phyloP scores from a whole-genome alignment of 2,888 invertebrate species.

The Aplocera efformata region DNA sequence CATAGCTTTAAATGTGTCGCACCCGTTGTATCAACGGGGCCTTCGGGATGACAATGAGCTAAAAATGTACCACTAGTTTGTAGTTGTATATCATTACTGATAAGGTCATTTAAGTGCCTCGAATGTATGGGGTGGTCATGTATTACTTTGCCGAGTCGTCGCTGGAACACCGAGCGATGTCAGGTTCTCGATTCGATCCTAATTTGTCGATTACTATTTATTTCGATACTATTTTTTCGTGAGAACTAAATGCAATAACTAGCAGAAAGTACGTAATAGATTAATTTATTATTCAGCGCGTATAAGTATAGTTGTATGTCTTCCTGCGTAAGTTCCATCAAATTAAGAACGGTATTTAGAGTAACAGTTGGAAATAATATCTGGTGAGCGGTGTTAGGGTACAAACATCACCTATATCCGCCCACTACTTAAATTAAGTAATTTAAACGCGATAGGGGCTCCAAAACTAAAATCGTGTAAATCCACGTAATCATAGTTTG shows the following conservation, averaged over 20 bases:
- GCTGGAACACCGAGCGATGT: slow-evolving; percentile 8
- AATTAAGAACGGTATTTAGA: slow-evolving; percentile 49
- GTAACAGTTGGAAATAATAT: slow-evolving; percentile 45
- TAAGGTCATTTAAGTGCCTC: slow-evolving; percentile 80
- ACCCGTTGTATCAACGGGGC: slow-evolving; percentile 78
- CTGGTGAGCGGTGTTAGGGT: slow-evolving; percentile 58
- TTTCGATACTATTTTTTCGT: background rate
- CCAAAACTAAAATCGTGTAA: slow-evolving; percentile 53
- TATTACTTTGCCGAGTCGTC: slow-evolving; percentile 51
- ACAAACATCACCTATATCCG: slow-evolving; percentile 60
- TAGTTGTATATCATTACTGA: slow-evolving; percentile 77
- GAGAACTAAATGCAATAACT: slow-evolving; percentile 27
- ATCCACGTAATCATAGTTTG: slow-evolving; percentile 45
- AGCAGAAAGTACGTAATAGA: slow-evolving; percentile 32
- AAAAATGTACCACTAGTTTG: slow-evolving; percentile 69
- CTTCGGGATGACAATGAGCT: slow-evolving; percentile 66
- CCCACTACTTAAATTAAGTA: slow-evolving; percentile 61
- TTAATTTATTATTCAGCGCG: slow-evolving; percentile 41
- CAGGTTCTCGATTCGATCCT: slow-evolving; percentile 4
- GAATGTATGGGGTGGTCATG: slow-evolving; percentile 69
- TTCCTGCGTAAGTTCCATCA: slow-evolving; percentile 75
- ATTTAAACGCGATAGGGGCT: slow-evolving; percentile 57
- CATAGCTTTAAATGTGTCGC: slow-evolving; percentile 79
- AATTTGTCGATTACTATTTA: slow-evolving; percentile 7
- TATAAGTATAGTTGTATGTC: slow-evolving; percentile 73